Evolutionary conservation across 2,113 vertebrate species (phyloP).

Genomic region (Chrysemys picta): DNA sequence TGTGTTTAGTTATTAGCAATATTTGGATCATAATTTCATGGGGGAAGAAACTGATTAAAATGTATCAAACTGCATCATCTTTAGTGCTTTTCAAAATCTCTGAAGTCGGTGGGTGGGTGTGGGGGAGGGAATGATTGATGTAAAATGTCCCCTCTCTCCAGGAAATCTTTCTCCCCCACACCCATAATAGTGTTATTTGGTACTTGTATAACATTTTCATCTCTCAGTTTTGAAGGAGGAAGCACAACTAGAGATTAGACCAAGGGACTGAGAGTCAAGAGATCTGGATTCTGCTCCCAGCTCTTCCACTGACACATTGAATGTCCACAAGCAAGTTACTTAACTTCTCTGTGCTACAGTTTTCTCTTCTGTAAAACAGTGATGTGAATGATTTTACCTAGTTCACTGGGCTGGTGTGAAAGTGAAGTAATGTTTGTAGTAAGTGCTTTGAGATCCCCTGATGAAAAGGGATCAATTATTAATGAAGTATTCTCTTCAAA

Average conservation of each 20-base stretch:
- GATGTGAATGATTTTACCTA: background rate
- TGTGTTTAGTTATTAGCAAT: background rate
- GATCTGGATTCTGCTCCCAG: background rate
- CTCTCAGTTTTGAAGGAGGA: background rate
- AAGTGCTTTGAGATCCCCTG: slow-evolving; percentile 2
- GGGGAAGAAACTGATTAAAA: slow-evolving; percentile 56
- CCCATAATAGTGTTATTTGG: slow-evolving; percentile 25
- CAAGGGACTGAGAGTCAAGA: background rate
- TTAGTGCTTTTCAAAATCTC: slow-evolving; percentile 65
- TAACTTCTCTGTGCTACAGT: background rate
- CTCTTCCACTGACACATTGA: fast-evolving
- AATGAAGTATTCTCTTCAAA: slow-evolving; percentile 12
- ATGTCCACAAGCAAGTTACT: background rate
- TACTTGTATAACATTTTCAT: slow-evolving; percentile 34
- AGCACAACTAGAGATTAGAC: background rate
- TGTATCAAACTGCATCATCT: slow-evolving; percentile 36
- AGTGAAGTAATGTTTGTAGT: background rate
- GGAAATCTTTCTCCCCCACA: slow-evolving; percentile 66
- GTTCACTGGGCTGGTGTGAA: background rate
- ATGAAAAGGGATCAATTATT: background rate
- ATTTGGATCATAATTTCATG: slow-evolving; percentile 15
- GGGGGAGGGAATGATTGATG: slow-evolving; percentile 70
- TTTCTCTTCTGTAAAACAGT: background rate
- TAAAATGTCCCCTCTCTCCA: slow-evolving; percentile 71
- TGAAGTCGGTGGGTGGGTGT: slow-evolving; percentile 67